Evolutionary conservation across 2,113 vertebrate species (phyloP).

Genomic region (Pachypanchax playfairii): DNA sequence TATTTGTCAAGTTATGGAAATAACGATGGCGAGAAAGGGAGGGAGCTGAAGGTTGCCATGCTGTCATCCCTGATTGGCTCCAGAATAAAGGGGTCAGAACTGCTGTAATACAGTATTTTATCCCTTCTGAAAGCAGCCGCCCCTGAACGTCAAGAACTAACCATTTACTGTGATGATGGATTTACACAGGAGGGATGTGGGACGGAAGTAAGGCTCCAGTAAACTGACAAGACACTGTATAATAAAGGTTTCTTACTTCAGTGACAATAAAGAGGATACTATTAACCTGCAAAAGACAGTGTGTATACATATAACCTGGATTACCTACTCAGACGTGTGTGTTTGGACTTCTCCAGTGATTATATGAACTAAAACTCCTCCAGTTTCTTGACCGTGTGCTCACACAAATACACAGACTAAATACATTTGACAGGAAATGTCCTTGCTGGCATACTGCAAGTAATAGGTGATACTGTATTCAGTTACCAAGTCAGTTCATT

Average conservation of each 20-base stretch:
- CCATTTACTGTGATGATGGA: constrained; percentile 13
- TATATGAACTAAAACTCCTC: background rate
- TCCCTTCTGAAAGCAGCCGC: constrained; percentile 8
- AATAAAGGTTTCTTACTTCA: background rate
- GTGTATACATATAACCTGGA: background rate
- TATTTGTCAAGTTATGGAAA: constrained; percentile 57
- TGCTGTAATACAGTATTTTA: constrained; percentile 27
- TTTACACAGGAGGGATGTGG: background rate
- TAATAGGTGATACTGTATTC: background rate
- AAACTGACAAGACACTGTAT: background rate
- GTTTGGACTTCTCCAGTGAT: too few species aligned
- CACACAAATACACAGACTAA: background rate
- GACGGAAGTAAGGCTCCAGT: constrained; percentile 10
- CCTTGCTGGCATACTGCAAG: background rate
- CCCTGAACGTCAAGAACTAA: constrained; percentile 17
- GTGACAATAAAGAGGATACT: background rate
- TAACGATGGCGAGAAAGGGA: constrained; percentile 31
- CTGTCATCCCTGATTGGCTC: constrained; percentile 33
- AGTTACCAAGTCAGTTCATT: background rate
- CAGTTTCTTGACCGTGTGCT: background rate
- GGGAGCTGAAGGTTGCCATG: constrained; percentile 35
- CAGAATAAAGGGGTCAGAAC: constrained; percentile 28
- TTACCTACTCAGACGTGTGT: background rate
- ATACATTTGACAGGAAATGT: background rate
- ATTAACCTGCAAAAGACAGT: too few species aligned